Conservation (phyloP, 2,888 invertebrate species). For the Alcis repandata region DNA sequence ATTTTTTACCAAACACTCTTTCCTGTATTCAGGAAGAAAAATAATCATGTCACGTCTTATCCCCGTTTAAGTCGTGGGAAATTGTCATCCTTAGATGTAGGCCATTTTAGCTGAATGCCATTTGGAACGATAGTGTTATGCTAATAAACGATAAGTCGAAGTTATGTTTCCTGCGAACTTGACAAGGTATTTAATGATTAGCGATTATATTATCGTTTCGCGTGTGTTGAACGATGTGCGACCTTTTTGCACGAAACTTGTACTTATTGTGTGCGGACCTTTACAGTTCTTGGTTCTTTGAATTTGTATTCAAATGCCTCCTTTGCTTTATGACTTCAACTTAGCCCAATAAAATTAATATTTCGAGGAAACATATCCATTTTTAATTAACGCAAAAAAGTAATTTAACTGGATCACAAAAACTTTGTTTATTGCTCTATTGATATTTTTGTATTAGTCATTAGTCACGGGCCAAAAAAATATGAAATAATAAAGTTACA, state of each 20-base stretch:
- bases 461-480: no score
- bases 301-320: background rate
- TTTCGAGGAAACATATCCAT: no score
- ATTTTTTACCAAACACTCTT: background rate
- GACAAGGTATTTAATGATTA: slow-evolving; percentile 1
- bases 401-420: no score
- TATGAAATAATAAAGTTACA: no score
- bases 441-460: no score
- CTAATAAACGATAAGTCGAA: slow-evolving; percentile 23
- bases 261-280: background rate
- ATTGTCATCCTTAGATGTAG: slow-evolving; percentile 29
- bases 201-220: slow-evolving; percentile 12
- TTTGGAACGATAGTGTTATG: slow-evolving; percentile 23
- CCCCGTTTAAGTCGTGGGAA: slow-evolving; percentile 39
- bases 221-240: background rate
- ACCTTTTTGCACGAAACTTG: background rate
- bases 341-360: no score
- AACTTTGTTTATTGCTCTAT: no score
- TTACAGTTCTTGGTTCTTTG: slow-evolving; percentile 7
- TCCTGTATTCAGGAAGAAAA: background rate
- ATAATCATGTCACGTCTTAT: slow-evolving; percentile 40
- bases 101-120: slow-evolving; percentile 22
- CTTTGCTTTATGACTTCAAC: no score
- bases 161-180: slow-evolving; percentile 32
- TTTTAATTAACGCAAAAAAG: no score